A percentile compares a stretch with the other conserved stretches of the same genome.
phyloP scores from a whole-genome alignment of 2,797 vertebrate species.

The Poecile montanus region DNA sequence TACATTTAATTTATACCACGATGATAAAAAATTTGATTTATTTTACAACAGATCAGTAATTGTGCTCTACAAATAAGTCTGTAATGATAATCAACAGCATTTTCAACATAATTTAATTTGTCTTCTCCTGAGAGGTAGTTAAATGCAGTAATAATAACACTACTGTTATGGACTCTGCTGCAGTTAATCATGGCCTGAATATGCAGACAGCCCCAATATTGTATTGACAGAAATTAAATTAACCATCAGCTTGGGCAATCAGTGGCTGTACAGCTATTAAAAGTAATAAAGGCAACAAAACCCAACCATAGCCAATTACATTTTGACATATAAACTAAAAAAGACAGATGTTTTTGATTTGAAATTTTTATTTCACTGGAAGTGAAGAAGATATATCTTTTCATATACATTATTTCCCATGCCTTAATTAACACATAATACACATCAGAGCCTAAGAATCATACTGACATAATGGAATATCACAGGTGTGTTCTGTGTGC shows the following conservation, averaged over 20 bases:
- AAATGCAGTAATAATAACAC: conserved; percentile 86
- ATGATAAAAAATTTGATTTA: conserved; percentile 90
- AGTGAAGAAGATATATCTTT: conserved; percentile 60
- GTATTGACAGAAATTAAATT: conserved; percentile 90
- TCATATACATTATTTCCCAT: conserved; percentile 47
- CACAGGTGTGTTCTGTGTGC: neutral
- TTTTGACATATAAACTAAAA: conserved; percentile 82
- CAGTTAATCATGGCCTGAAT: conserved; percentile 86
- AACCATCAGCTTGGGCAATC: conserved; percentile 85
- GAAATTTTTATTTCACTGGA: conserved; percentile 70
- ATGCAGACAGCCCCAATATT: conserved; percentile 87
- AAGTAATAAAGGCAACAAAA: conserved; percentile 85
- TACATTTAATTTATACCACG: conserved; percentile 84
- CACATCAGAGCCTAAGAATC: conserved; percentile 26
- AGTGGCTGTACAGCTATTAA: conserved; percentile 85
- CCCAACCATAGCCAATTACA: conserved; percentile 83
- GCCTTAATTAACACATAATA: conserved; percentile 65
- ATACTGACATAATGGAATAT: conserved; percentile 5
- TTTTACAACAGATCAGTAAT: conserved; percentile 90
- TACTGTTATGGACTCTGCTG: conserved; percentile 81
- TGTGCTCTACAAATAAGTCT: conserved; percentile 88
- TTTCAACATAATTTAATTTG: conserved; percentile 88
- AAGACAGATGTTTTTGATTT: conserved; percentile 79
- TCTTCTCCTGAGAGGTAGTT: conserved; percentile 87
- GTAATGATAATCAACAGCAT: conserved; percentile 89